Base-by-base conservation (phyloP, 2,888 invertebrate species). In the Acanthacorydalis orientalis region DNA sequence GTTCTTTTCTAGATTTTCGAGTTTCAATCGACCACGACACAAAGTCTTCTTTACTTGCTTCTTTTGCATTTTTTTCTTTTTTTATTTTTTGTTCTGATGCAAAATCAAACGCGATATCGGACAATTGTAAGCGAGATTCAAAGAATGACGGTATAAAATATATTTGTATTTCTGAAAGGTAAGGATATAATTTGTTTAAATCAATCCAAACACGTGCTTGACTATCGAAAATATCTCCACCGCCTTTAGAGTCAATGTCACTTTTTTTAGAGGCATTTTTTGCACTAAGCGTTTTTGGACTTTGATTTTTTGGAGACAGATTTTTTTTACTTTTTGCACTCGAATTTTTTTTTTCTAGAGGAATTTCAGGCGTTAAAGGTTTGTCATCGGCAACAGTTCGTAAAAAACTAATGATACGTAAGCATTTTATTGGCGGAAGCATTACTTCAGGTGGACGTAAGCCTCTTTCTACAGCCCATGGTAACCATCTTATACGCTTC, bases 401-500 rank as follows among this genome's bases (percentile, higher is more conserved):
- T 38, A 63, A 59, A 7, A 55, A 53, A 48, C 59, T 58, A 1
- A 63, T 54, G 31, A 61, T 52, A 52, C 57, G 61, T 7, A 64
- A 53, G 39, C 57, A 61, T 49, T 56, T 59, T 14, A 61, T 57
- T 0, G 57, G 56, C 7, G 53, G 46, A 35, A 51, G 48, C 6
- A 49, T 37, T 31, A 56, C 54, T 14, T 59, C 56, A 1, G 55
- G 54, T 7, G 57, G 52, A 51, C 60, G 56, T 8, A 63, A 49
- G 2, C 64, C 64, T 37, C 60, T 58, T 3, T 55, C 49, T 10
- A 61, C 59, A 3, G 69, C 68, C 70, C 70, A 71, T 35, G 61
- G 58, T 40, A 67, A 48, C 66, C 69, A 70, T 7, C 70, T 62
- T 53, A 62, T 63, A 7, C 60, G 51, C 55, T 70, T 69, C 70